Conservation (phyloP, 1,140 invertebrate species). For the Orchestia grillus region DNA sequence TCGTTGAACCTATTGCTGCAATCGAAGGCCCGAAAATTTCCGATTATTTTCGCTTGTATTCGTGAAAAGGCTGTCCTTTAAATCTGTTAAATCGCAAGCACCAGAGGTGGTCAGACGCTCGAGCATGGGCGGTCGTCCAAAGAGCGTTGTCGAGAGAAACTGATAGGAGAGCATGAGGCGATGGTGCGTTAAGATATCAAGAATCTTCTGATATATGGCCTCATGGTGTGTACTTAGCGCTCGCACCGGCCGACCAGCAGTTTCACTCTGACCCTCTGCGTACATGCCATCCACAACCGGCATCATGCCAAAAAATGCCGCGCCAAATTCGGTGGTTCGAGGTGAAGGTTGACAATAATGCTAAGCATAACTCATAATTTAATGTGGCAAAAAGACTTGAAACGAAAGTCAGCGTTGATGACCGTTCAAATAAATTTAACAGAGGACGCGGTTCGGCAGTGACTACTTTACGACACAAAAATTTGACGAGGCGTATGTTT, state of each 20-base stretch:
- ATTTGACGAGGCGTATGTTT: background rate
- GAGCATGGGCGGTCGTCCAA: conserved; percentile 9
- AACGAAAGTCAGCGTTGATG: background rate
- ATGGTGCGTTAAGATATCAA: conserved; percentile 54
- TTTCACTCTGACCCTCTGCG: conserved; percentile 1
- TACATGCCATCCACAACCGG: background rate
- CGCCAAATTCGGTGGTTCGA: background rate
- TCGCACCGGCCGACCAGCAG: background rate
- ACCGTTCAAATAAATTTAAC: background rate
- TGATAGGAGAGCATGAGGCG: conserved; percentile 51
- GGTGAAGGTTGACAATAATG: background rate
- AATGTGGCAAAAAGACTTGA: background rate
- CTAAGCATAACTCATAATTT: background rate
- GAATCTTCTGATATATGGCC: conserved; percentile 54
- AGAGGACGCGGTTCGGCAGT: background rate
- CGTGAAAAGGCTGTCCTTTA: conserved; percentile 7
- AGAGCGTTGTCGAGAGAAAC: conserved; percentile 53
- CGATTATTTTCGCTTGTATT: background rate
- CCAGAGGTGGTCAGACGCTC: background rate
- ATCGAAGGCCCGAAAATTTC: background rate
- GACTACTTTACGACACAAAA: background rate
- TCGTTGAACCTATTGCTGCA: background rate
- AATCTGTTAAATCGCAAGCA: conserved; percentile 8
- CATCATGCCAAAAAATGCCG: background rate
- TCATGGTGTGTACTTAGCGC: conserved; percentile 52